Evolutionary conservation across 2,888 invertebrate species (phyloP).

Genomic region (Leptopterna dolabrata): DNA sequence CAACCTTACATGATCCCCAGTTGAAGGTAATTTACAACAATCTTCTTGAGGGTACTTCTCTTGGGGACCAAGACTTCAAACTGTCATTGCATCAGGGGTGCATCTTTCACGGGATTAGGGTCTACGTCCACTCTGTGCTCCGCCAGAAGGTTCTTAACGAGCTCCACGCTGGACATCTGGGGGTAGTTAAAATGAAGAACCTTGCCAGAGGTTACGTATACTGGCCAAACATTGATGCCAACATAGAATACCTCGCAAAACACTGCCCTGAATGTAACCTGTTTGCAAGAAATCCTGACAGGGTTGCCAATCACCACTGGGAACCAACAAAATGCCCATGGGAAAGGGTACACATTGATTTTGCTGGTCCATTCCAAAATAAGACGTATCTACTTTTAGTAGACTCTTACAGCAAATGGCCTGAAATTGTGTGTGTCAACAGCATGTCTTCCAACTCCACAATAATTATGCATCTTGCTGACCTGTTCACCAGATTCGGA

Average conservation of each 20-base stretch:
- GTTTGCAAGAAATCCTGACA: not conserved
- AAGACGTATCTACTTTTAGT: not conserved
- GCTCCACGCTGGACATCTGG: not conserved
- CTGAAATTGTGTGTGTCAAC: not conserved
- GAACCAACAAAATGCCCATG: not conserved
- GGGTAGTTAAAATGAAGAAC: not conserved
- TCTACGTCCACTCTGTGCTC: not conserved
- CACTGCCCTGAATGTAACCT: not conserved
- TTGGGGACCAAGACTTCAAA: not conserved
- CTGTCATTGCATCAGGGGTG: not conserved
- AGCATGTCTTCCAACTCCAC: not conserved
- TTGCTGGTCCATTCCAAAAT: slow-evolving; percentile 9
- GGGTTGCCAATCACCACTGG: not conserved
- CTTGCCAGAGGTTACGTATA: not conserved
- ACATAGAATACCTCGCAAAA: not conserved
- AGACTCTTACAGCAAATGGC: slow-evolving; percentile 30
- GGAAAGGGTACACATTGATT: slow-evolving; percentile 27
- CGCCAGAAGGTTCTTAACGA: not conserved
- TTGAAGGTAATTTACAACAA: not conserved
- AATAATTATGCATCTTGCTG: not conserved
- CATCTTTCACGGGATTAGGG: not conserved
- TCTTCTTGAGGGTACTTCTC: not conserved
- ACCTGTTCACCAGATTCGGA: slow-evolving; percentile 15
- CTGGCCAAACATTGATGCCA: slow-evolving; percentile 26
- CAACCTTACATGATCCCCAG: not conserved